A percentile compares a stretch with the other conserved stretches of the same genome.
Conservation (phyloP, 2,113 vertebrate species). For the Sitta europaea region DNA sequence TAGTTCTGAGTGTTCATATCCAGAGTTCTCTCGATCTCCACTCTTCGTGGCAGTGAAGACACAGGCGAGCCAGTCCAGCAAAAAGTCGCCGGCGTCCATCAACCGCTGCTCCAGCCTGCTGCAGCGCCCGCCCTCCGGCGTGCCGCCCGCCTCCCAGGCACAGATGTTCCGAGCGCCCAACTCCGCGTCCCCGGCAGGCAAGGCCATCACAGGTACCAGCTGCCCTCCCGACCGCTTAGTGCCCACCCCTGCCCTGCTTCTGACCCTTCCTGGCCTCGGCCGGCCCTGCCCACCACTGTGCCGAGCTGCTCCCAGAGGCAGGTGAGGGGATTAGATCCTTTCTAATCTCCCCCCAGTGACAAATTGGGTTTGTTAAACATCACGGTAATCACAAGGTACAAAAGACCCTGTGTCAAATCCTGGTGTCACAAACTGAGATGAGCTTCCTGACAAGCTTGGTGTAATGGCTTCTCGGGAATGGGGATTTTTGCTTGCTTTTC, state of each 20-base stretch:
- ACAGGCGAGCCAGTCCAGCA: conserved; percentile 74
- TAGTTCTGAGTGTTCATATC: conserved; percentile 76
- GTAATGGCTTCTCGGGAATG: not conserved
- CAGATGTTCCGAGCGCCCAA: conserved; percentile 79
- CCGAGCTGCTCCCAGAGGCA: not conserved
- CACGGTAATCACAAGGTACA: not conserved
- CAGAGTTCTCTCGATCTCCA: conserved; percentile 79
- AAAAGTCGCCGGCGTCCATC: conserved; percentile 72
- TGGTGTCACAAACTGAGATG: conserved; percentile 31
- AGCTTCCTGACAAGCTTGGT: not conserved
- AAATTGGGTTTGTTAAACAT: not conserved
- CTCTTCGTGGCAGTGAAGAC: conserved; percentile 81
- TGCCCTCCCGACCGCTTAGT: not conserved
- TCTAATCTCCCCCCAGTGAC: not conserved
- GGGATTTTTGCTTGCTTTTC: not conserved
- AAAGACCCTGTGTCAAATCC: conserved; percentile 30
- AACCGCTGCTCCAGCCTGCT: conserved; percentile 73
- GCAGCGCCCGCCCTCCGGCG: conserved; percentile 61
- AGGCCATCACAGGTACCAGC: conserved; percentile 77
- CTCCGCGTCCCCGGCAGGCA: conserved; percentile 75
- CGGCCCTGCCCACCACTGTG: not conserved
- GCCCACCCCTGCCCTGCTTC: not conserved
- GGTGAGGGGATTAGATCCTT: not conserved
- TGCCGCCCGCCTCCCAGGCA: conserved; percentile 68
- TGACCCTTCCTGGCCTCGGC: not conserved